These are phyloP conservation scores for Lottia scabra DNA, from an alignment of 2,888 invertebrate genomes.

Conservation along the genomic window DNA sequence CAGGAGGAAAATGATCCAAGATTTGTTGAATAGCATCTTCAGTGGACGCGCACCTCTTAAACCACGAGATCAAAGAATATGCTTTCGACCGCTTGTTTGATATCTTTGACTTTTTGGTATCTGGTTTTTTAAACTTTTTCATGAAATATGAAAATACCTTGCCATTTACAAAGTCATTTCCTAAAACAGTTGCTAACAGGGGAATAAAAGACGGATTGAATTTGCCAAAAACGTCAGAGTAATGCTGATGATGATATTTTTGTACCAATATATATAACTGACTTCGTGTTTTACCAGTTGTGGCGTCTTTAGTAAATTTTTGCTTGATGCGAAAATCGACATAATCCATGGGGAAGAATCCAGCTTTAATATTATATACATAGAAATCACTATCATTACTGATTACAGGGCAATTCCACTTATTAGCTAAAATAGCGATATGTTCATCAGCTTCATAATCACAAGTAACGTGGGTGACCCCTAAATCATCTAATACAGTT, in stretches of 20 bases:
- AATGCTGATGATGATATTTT: constrained; percentile 79
- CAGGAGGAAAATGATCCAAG: constrained; percentile 44
- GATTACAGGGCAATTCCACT: constrained; percentile 85
- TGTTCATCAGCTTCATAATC: constrained; percentile 92
- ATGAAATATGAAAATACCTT: constrained; percentile 78
- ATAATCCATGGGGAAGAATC: constrained; percentile 80
- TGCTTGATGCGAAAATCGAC: constrained; percentile 46
- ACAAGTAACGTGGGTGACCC: constrained; percentile 79
- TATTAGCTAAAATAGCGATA: constrained; percentile 84
- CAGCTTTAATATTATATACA: constrained; percentile 80
- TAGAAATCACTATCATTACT: constrained; percentile 96
- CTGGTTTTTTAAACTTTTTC: constrained; percentile 67
- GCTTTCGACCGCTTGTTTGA: constrained; percentile 74
- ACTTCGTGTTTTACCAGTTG: not conserved
- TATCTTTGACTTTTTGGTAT: constrained; percentile 40
- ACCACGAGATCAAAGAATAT: constrained; percentile 80
- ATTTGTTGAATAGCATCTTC: constrained; percentile 75
- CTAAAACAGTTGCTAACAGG: constrained; percentile 84
- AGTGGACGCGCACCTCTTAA: constrained; percentile 61
- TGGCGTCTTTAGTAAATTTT: not conserved
- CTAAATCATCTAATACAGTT: constrained; percentile 77
- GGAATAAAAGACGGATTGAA: constrained; percentile 80
- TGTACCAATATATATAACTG: constrained; percentile 62
- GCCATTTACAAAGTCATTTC: constrained; percentile 87
- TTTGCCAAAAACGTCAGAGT: constrained; percentile 77